phyloP scores from a whole-genome alignment of 2,113 vertebrate genomes.

The Coryphaenoides rupestris region DNA sequence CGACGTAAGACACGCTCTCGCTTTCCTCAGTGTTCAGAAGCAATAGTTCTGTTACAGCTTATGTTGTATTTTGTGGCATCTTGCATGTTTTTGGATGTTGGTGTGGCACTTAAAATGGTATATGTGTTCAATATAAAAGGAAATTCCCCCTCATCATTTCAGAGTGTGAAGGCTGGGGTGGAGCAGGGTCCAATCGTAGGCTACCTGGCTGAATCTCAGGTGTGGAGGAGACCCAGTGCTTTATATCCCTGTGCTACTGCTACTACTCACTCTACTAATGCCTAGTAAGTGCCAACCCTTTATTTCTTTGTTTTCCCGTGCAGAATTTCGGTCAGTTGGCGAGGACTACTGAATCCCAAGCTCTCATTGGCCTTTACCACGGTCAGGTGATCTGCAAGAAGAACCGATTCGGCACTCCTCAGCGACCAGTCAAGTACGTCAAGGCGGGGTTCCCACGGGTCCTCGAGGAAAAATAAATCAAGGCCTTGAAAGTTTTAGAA shows the following conservation, averaged over 20 bases:
- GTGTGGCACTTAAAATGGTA: no score
- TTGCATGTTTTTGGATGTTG: no score
- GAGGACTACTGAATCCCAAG: slow-evolving; percentile 82
- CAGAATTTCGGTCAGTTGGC: slow-evolving; percentile 91
- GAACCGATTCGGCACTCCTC: slow-evolving; percentile 88
- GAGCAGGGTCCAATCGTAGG: slow-evolving; percentile 83
- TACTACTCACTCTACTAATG: background rate
- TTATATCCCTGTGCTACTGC: no score
- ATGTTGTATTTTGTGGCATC: no score
- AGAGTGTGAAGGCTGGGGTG: slow-evolving; percentile 88
- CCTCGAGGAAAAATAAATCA: no score
- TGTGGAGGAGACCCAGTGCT: slow-evolving; percentile 45
- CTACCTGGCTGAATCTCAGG: slow-evolving; percentile 88
- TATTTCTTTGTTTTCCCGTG: background rate
- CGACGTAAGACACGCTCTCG: slow-evolving; percentile 71
- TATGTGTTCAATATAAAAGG: no score
- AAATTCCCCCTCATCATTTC: background rate
- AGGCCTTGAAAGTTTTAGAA: no score
- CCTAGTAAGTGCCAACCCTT: background rate
- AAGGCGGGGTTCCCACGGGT: background rate
- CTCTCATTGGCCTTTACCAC: slow-evolving; percentile 90
- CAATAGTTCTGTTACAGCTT: no score
- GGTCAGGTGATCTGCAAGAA: slow-evolving; percentile 96
- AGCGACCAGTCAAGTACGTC: slow-evolving; percentile 85
- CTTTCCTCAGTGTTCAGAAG: no score